These are phyloP conservation scores for Pangasianodon hypophthalmus DNA, from an alignment of 2,113 vertebrate genomes.

Conservation along the genomic window DNA sequence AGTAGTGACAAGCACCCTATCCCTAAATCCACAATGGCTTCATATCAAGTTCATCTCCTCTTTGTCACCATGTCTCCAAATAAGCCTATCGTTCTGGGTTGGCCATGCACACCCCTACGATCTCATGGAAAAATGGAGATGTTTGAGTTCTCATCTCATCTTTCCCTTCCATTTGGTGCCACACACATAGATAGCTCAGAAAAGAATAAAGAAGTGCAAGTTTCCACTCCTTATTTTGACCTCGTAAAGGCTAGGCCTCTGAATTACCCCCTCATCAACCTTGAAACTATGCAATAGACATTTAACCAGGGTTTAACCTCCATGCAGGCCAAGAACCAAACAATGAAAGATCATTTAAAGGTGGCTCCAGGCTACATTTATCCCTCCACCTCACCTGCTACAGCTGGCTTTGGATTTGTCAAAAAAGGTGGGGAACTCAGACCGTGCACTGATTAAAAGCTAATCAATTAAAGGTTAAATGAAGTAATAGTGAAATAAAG, in stretches of 20 bases:
- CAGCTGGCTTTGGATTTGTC: not conserved
- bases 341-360: not conserved
- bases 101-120: not conserved
- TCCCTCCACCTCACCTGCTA: not conserved
- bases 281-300: too few species aligned
- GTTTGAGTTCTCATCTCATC: not conserved
- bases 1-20: not conserved
- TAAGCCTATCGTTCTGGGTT: not conserved
- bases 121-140: not conserved
- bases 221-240: not conserved
- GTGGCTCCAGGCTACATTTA: not conserved
- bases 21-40: not conserved
- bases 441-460: not conserved
- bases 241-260: not conserved
- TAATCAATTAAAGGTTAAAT: not conserved
- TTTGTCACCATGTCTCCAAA: not conserved
- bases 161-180: not conserved
- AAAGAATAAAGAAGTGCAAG: not conserved
- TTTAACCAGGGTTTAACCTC: too few species aligned
- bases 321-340: not conserved
- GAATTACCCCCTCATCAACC: not conserved
- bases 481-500: not conserved
- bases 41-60: not conserved
- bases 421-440: not conserved
- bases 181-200: not conserved